phyloP scores from a whole-genome alignment of 2,888 invertebrate genomes.

The Tinea trinotella region DNA sequence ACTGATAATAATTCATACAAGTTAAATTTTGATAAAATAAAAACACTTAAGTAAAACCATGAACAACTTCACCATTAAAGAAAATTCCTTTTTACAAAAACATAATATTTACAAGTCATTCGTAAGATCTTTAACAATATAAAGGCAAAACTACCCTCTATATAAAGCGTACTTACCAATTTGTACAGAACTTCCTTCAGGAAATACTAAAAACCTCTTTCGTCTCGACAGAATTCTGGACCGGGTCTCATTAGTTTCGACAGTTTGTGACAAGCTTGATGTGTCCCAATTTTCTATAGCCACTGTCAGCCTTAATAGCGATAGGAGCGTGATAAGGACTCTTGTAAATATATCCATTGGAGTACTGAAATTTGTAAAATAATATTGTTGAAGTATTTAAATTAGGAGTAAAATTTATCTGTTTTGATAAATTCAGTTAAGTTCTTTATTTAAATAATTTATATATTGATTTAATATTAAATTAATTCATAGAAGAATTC shows the following conservation, averaged over 20 bases:
- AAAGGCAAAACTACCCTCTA: not conserved
- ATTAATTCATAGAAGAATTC: too few species aligned
- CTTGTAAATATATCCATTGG: not conserved
- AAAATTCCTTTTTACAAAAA: too few species aligned
- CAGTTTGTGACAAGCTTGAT: not conserved
- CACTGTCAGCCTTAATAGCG: not conserved
- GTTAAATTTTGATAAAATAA: too few species aligned
- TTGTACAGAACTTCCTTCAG: constrained; percentile 74
- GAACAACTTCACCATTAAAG: too few species aligned
- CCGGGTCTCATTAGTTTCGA: not conserved
- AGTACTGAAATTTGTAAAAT: not conserved
- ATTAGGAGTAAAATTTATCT: too few species aligned
- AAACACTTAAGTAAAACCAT: too few species aligned
- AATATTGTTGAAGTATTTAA: too few species aligned
- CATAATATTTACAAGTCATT: too few species aligned
- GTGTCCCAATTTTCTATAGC: not conserved
- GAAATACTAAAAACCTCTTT: constrained; percentile 70
- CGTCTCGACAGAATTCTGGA: constrained; percentile 52
- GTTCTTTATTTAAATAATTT: too few species aligned
- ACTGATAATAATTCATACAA: too few species aligned
- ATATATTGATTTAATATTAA: too few species aligned
- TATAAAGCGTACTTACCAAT: constrained; percentile 43
- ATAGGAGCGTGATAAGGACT: not conserved
- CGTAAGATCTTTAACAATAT: not conserved
- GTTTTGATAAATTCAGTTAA: too few species aligned